Base-by-base conservation (phyloP, 2,888 invertebrate species). In the Willowsia nigromaculata region DNA sequence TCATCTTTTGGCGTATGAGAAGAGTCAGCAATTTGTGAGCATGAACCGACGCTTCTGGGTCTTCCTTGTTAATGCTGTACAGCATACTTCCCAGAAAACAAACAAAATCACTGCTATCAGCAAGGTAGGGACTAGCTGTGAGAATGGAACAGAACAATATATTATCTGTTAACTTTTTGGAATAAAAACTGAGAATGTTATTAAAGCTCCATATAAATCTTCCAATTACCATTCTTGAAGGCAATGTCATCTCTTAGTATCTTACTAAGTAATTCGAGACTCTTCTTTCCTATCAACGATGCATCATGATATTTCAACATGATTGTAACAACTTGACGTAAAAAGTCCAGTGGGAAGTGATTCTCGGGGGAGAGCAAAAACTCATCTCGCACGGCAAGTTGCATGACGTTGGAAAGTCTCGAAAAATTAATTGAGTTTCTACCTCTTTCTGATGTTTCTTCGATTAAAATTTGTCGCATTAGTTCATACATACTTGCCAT, bases 341-440 rank as follows among this genome's bases (percentile, higher is more conserved):
- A 71, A 25, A 89, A 83, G 18, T 89, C 81, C 30, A 53, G 13
- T 0, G 85, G 85, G 33, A 80, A 85, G 5, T 13, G 68, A 33
- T 50, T 83, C 15, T 84, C 40, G 4, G 65, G 9, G 37, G 65
- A 65, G 22, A 88, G 83, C 65, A 88, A 13, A 22, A 50, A 53
- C 37, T 65, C 62, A 84, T 88, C 88, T 37, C 62, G 40, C 13
- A 85, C 18, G 9, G 59, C 84, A 33, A 89, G 59, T 43, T 80
- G 53, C 22, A 89, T 78, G n/a, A 89, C 71, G 56, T 85, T 89
- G 5, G 80, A 78, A 56, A 89, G 62, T 22, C 78, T 27, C n/a
- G 47, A 53, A 37, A 78, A 76, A 9, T 22, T 78, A 22, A 65
- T 25, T 11, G 53, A 18, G 37, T 68, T 30, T 9, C 68, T 40